A percentile compares a stretch with the other conserved stretches of the same genome.
phyloP scores from a whole-genome alignment of 2,888 invertebrate genomes.

The Stenodera caucasica region DNA sequence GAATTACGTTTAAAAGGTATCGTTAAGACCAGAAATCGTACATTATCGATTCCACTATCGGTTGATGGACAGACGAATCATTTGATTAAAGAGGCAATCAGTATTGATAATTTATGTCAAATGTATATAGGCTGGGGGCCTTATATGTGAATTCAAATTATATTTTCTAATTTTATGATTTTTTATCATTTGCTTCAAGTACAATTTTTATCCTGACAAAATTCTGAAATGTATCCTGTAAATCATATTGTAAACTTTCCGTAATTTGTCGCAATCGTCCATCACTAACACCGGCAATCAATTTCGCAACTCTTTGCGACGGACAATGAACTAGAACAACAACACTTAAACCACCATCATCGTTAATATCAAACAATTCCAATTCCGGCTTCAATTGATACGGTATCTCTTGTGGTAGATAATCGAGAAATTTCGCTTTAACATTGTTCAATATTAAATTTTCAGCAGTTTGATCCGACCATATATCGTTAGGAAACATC shows the following conservation, averaged over 20 bases:
- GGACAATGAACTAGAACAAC: conserved; percentile 68
- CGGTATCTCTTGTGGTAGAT: conserved; percentile 83
- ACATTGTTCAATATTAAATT: conserved; percentile 73
- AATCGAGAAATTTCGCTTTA: conserved; percentile 80
- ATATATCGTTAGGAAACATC: conserved; percentile 66
- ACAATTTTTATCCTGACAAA: conserved; percentile 48
- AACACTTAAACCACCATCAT: conserved; percentile 60
- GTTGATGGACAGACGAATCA: conserved; percentile 94
- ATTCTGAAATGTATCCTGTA: conserved; percentile 50
- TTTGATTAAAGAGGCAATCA: conserved; percentile 89
- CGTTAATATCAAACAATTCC: conserved; percentile 66
- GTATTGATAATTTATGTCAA: conserved; percentile 82
- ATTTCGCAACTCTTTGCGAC: conserved; percentile 62
- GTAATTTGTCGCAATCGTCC: conserved; percentile 73
- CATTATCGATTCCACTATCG: conserved; percentile 70
- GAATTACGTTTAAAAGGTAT: conserved; percentile 78
- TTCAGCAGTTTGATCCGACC: conserved; percentile 75
- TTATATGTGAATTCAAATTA: conserved; percentile 63
- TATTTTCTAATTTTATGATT: background rate
- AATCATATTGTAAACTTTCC: conserved; percentile 50
- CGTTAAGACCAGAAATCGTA: conserved; percentile 65
- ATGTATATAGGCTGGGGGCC: conserved; percentile 99
- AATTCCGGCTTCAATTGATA: conserved; percentile 70
- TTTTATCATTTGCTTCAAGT: background rate
- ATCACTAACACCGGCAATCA: conserved; percentile 71